Base-by-base conservation (phyloP, 2,797 vertebrate species). In the Propithecus deckenii region DNA sequence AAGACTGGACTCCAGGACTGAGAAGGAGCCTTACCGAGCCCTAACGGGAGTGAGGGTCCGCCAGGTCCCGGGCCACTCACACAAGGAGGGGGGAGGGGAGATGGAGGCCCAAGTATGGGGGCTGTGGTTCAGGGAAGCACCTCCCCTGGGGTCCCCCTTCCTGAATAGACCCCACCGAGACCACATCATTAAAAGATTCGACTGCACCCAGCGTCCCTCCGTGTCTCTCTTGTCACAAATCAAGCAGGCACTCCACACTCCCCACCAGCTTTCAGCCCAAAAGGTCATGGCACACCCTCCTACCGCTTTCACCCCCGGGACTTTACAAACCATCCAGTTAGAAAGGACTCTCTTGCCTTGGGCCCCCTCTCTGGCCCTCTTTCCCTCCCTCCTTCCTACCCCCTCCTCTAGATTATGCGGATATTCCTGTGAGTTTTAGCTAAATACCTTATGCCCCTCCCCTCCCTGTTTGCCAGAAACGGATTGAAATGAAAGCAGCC, bases 161-260 rank as follows among this genome's bases (percentile, higher is more conserved):
- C 55, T 28, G 32, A 50, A 55, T 0, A 86, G 43, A 69, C 59
- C 25, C 89, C 81, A 61, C 50, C n/a, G 61, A 92, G 75, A 63
- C 46, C 43, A 35, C 28, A 25, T 52, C 35, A 94, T 97, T 95
- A 96, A 97, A 97, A 87, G 12, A 11, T 86, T 50, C 71, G 9
- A 35, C 75, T 61, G 15, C 59, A 81, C 4, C 25, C 41, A 46
- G 7, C 5, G 1, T 41, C 89, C 80, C 38, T 17, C 74, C 41
- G 4, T 25, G 22, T 57, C 75, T 65, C 74, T 67, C 80, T 63
- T 18, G 23, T 86, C 67, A 78, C 75, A 57, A 50, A 55, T 6
- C 43, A 13, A 81, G 75, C 41, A 11, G 23, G 25, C 55, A 8
- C 28, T 35, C 41, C 41, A 1, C 46, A 30, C 25, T 32, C 30